These are phyloP conservation scores for Druon quercuslanigerum DNA, from an alignment of 1,140 invertebrate species.

Conservation along the genomic window DNA sequence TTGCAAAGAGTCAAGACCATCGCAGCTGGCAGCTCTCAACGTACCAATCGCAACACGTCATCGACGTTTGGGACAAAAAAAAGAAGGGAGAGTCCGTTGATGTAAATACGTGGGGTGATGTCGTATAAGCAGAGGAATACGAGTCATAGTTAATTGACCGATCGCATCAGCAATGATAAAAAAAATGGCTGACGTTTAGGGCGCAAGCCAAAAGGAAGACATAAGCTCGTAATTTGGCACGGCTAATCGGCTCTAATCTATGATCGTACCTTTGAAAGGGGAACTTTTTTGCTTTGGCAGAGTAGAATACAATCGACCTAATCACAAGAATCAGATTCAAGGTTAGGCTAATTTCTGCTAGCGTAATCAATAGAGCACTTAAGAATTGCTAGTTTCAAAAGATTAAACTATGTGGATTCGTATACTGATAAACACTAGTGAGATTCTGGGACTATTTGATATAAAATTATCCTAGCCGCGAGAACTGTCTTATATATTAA, in stretches of 20 bases:
- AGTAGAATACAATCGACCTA: constrained; percentile 69
- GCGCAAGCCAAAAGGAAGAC: constrained; percentile 54
- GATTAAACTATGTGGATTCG: too few relatives aligned
- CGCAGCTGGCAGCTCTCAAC: constrained; percentile 62
- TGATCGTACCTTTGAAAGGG: constrained; percentile 69
- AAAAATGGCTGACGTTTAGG: constrained; percentile 52
- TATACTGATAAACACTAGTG: too few relatives aligned
- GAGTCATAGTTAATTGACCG: constrained; percentile 37
- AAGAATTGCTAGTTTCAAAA: neutral
- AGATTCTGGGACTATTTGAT: too few relatives aligned
- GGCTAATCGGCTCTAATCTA: constrained; percentile 47
- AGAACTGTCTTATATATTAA: too few relatives aligned
- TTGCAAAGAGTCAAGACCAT: constrained; percentile 40
- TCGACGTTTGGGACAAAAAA: constrained; percentile 24
- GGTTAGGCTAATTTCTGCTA: constrained; percentile 50
- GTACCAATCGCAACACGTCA: constrained; percentile 48
- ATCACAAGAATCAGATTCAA: constrained; percentile 66
- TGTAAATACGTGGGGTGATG: neutral
- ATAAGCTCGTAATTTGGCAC: constrained; percentile 54
- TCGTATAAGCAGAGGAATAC: constrained; percentile 34
- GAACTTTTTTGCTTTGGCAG: constrained; percentile 71
- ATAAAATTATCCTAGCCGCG: too few relatives aligned
- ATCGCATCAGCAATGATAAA: constrained; percentile 47
- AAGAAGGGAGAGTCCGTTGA: neutral
- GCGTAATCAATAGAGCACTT: neutral